Conservation (phyloP, 2,888 invertebrate species). For the Lapara coniferarum region DNA sequence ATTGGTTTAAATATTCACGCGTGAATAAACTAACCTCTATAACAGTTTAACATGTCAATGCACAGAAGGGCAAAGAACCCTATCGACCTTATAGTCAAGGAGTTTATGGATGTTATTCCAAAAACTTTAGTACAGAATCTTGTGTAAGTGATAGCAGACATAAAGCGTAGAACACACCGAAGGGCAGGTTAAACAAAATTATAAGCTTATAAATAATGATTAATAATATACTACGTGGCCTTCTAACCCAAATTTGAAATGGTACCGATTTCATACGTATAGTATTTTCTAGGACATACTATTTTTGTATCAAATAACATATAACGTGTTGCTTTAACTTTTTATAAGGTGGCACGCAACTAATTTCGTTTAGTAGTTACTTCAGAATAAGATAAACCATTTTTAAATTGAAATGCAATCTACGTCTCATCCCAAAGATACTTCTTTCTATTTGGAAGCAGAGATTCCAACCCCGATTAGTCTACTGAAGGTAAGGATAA, state of each 20-base stretch:
- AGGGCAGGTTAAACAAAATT: constrained; percentile 58
- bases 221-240: constrained; percentile 51
- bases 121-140: constrained; percentile 39
- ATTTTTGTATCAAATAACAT: constrained; percentile 39
- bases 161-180: constrained; percentile 60
- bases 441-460: too few species aligned
- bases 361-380: not conserved
- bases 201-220: constrained; percentile 39
- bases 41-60: constrained; percentile 20
- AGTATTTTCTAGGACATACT: constrained; percentile 37
- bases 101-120: constrained; percentile 3
- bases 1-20: constrained; percentile 6
- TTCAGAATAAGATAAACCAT: too few species aligned
- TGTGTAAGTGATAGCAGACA: constrained; percentile 71
- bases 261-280: constrained; percentile 32
- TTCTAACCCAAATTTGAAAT: constrained; percentile 46
- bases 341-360: not conserved
- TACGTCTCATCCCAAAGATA: too few species aligned
- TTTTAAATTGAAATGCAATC: too few species aligned
- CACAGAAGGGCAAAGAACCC: constrained; percentile 28
- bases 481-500: too few species aligned
- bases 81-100: constrained; percentile 23
- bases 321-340: constrained; percentile 25
- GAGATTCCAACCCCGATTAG: too few species aligned
- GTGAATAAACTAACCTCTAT: constrained; percentile 23